Evolutionary conservation across 1,140 invertebrate genomes (phyloP), one percentile per base, ranked within the genome.

Genomic region (Steinernema feltiae): DNA sequence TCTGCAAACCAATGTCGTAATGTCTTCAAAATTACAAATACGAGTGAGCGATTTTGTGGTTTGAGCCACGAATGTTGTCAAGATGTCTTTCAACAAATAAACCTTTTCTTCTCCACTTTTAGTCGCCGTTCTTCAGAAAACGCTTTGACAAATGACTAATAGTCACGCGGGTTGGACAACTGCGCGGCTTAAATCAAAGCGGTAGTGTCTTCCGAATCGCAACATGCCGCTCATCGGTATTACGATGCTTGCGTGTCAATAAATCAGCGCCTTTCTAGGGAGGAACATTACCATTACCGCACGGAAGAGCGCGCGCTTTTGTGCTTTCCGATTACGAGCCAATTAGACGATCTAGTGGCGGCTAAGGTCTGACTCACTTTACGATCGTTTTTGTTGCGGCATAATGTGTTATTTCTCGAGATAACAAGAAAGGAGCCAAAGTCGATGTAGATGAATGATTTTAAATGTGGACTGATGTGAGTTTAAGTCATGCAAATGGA

Each of bases 91-190:
- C 24, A 69, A 69, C 24, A 69, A 69, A 69, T 18, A 27, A 12
- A 18, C 1, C 70, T 71, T 30, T 71, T 24, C n/a, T 7, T 71
- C 30, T 24, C 30, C 70, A 31, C 30, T 18, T 24, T 71, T 71
- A 31, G n/a, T 71, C n/a, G 70, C 12, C 1, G 53, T 71, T 71
- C 32, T 71, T 71, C 3, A 71, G 70, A 31, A 69, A n/a, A n/a
- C n/a, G 30, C 24, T 0, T 71, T 63, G 12, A 63, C 15, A 15
- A 15, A 27, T 63, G 12, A 46, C 15, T 63, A 63, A 63, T 15
- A 63, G 24, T 63, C 41, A 46, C 7, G 7, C 41, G 7, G 53
- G 15, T 15, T 27, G 2, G 24, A 15, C 7, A 21, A 3, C 24
- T 63, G 24, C 15, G 53, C 53, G 53, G 53, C 53, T 15, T 3